phyloP scores from a whole-genome alignment of 2,797 vertebrate species.

The Chelidonichthys spinosus region DNA sequence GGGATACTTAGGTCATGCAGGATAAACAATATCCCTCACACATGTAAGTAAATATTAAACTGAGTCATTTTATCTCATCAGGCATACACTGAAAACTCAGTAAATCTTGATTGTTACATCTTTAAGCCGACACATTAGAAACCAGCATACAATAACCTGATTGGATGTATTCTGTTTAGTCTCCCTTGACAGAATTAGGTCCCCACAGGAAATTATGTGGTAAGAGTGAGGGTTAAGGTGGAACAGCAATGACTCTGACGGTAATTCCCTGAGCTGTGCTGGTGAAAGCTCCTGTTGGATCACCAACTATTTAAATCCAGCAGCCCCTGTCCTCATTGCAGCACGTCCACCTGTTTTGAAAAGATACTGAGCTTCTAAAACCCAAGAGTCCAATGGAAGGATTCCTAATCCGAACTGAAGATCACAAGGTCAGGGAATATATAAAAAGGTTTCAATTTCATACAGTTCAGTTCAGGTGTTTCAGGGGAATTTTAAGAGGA shows the following conservation, averaged over 20 bases:
- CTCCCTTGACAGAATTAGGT: conserved; percentile 83
- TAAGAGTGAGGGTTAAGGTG: conserved; percentile 77
- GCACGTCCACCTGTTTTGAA: conserved; percentile 34
- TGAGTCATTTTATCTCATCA: neutral
- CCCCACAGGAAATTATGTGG: conserved; percentile 76
- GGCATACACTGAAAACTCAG: neutral
- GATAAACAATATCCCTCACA: neutral
- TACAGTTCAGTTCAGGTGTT: neutral
- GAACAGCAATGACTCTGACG: conserved; percentile 78
- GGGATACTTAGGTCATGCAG: neutral
- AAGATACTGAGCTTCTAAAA: neutral
- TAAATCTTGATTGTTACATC: conserved; percentile 7
- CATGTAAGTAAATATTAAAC: conserved; percentile 1
- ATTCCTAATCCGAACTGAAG: neutral
- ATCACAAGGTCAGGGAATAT: neutral
- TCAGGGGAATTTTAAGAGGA: neutral
- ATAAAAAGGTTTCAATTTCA: neutral
- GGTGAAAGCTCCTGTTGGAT: conserved; percentile 73
- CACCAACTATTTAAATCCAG: conserved; percentile 69
- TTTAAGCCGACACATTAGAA: conserved; percentile 42
- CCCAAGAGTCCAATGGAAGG: accelerated
- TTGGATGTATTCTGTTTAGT: conserved; percentile 67
- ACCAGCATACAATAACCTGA: conserved; percentile 44
- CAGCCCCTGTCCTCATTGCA: conserved; percentile 51
- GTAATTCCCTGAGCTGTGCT: conserved; percentile 85